Percentiles rank a stretch among this genome's conserved stretches.
Evolutionary conservation across 2,113 vertebrate species (phyloP).

Genomic region (Mobula hypostoma): DNA sequence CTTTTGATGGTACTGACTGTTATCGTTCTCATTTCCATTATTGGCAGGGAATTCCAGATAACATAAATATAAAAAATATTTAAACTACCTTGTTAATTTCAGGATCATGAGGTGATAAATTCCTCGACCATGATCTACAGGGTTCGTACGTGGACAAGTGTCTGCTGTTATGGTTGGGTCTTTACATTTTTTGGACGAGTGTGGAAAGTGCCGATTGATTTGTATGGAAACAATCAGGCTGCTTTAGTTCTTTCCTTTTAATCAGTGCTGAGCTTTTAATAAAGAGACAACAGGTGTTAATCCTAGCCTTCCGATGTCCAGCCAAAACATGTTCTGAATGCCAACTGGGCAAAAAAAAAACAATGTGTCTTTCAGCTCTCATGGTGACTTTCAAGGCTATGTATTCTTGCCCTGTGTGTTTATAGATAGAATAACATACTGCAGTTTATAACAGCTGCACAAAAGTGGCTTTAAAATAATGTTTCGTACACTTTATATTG

Average conservation of each 20-base stretch:
- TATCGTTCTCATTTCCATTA: too few relatives aligned
- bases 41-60: too few relatives aligned
- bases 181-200: background rate
- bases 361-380: conserved; percentile 4
- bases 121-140: background rate
- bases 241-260: background rate
- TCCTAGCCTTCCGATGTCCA: background rate
- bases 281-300: conserved; percentile 25
- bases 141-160: background rate
- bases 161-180: background rate
- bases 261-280: conserved; percentile 16
- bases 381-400: conserved; percentile 19
- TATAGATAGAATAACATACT: background rate
- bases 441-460: conserved; percentile 18
- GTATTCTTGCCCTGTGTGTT: conserved; percentile 14
- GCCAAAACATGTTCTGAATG: background rate
- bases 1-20: too few relatives aligned
- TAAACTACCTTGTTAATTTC: too few relatives aligned
- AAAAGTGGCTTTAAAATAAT: conserved; percentile 7
- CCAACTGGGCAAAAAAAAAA: background rate
- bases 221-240: background rate
- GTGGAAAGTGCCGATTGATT: background rate
- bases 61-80: too few relatives aligned
- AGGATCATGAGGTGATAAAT: background rate
- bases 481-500: background rate